Evolutionary conservation across 2,113 vertebrate genomes (phyloP).

Genomic region (Carlito syrichta): DNA sequence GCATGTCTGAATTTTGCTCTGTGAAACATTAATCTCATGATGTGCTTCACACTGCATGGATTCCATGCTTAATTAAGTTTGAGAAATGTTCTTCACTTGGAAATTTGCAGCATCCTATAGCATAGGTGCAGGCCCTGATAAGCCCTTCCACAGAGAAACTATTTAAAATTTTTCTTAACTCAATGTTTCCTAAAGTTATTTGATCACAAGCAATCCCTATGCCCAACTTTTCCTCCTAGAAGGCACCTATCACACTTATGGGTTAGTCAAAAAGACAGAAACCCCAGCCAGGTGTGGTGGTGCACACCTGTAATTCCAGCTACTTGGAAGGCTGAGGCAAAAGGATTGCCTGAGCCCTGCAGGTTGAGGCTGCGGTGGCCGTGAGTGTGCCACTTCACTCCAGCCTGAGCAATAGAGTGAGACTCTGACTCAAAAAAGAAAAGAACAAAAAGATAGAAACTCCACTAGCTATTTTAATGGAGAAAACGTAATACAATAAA

Average conservation of each 20-base stretch:
- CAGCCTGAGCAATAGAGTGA: too few relatives aligned
- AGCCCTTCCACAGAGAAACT: background rate
- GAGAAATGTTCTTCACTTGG: slow-evolving; percentile 13
- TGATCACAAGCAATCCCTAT: background rate
- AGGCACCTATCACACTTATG: background rate
- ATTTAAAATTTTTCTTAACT: slow-evolving; percentile 10
- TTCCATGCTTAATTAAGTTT: slow-evolving; percentile 32
- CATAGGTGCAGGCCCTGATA: background rate
- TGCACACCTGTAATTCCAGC: too few relatives aligned
- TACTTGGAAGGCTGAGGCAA: too few relatives aligned
- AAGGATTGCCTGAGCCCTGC: too few relatives aligned
- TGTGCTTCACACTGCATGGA: background rate
- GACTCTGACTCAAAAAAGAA: too few relatives aligned
- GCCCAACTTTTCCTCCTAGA: rapidly evolving
- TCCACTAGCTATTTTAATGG: background rate
- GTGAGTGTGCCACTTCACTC: too few relatives aligned
- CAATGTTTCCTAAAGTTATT: slow-evolving; percentile 3
- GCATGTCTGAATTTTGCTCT: slow-evolving; percentile 14
- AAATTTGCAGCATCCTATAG: background rate
- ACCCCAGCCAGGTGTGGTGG: too few relatives aligned
- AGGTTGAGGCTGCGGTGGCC: too few relatives aligned
- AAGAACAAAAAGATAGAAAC: too few relatives aligned
- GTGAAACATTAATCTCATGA: background rate
- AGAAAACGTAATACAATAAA: background rate
- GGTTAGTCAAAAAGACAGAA: background rate